Conservation (phyloP, 1,140 invertebrate species). For the Ceratina calcarata region DNA sequence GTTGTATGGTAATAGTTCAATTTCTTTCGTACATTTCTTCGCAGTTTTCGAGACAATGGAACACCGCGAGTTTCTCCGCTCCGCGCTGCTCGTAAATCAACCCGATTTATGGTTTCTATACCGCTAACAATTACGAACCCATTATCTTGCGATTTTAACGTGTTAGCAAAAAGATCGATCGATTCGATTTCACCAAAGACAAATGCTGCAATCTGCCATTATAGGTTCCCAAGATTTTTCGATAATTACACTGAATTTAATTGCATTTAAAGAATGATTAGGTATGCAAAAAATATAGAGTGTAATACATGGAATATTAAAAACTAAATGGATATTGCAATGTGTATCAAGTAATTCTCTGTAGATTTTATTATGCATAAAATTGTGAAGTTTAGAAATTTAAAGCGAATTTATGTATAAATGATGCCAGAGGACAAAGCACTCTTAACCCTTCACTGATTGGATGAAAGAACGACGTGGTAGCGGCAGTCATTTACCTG, state of each 20-base stretch:
- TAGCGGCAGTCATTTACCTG: slow-evolving; percentile 18
- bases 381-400: no score
- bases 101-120: no score
- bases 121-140: neutral
- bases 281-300: no score
- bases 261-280: no score
- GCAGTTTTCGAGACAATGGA: neutral
- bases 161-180: neutral
- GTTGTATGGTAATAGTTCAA: neutral
- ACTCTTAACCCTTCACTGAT: slow-evolving; percentile 1
- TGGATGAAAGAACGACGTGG: slow-evolving; percentile 10
- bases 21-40: neutral
- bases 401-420: neutral
- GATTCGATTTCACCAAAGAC: neutral
- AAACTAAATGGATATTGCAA: no score
- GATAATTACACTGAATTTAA: no score
- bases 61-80: neutral
- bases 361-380: no score
- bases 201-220: neutral
- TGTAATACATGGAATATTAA: no score
- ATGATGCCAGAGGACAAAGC: neutral
- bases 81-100: slow-evolving; percentile 4
- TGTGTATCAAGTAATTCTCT: no score
- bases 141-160: neutral
- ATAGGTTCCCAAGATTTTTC: no score